Percentiles rank a stretch among this genome's conserved stretches.
Evolutionary conservation across 2,113 vertebrate species (phyloP).

Genomic region (Tringa solitaria): DNA sequence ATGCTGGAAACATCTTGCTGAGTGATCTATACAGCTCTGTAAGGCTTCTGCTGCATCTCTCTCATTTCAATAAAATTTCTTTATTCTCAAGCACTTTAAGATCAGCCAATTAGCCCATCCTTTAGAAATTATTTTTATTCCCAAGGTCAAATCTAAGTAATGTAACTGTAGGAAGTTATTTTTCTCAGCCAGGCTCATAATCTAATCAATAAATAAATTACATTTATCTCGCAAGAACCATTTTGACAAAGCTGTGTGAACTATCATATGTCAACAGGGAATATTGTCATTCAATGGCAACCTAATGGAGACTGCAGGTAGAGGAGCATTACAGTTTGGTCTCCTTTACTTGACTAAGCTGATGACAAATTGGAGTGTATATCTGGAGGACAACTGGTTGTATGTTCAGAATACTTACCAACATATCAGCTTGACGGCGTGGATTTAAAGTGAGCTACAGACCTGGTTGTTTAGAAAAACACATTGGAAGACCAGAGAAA

Average conservation of each 20-base stretch:
- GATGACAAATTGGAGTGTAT: background rate
- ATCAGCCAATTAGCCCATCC: background rate
- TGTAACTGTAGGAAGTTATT: background rate
- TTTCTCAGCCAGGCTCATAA: background rate
- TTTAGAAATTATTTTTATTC: background rate
- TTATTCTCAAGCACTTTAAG: background rate
- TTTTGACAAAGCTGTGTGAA: background rate
- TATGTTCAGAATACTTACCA: background rate
- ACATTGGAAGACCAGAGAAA: fast-evolving
- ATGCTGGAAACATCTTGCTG: background rate
- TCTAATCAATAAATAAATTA: background rate
- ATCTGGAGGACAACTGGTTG: background rate
- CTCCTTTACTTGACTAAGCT: background rate
- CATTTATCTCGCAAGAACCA: fast-evolving
- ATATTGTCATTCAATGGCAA: background rate
- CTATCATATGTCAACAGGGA: background rate
- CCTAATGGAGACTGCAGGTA: background rate
- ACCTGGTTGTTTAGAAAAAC: background rate
- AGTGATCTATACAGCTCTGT: background rate
- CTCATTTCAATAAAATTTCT: background rate
- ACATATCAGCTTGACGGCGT: fast-evolving
- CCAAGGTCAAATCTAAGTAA: background rate
- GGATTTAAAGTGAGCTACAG: background rate
- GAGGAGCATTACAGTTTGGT: background rate
- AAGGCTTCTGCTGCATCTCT: background rate